phyloP scores from a whole-genome alignment of 64 coral and sea anemone species.

The Pachyseris speciosa region DNA sequence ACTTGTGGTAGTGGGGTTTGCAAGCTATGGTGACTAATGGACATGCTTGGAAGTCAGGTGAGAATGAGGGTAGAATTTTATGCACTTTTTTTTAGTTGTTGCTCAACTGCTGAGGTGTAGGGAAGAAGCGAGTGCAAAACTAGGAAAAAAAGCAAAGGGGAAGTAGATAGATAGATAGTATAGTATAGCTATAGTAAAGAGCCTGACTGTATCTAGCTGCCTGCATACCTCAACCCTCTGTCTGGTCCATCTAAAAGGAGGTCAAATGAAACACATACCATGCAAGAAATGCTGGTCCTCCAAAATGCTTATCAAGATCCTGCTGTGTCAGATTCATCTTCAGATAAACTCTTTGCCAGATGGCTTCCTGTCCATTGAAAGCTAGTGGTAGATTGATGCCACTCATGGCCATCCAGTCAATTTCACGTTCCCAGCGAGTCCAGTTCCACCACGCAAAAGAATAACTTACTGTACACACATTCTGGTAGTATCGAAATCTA shows the following conservation, averaged over 20 bases:
- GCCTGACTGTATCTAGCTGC: too few relatives aligned
- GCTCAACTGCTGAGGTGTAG: too few relatives aligned
- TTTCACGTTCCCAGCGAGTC: constrained; percentile 94
- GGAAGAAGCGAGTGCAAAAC: too few relatives aligned
- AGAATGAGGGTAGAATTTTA: too few relatives aligned
- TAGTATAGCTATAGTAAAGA: too few relatives aligned
- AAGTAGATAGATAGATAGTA: too few relatives aligned
- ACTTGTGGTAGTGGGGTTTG: too few relatives aligned
- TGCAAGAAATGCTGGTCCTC: constrained; percentile 92
- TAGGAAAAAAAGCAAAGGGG: too few relatives aligned
- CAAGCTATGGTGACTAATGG: too few relatives aligned
- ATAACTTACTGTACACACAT: constrained; percentile 96
- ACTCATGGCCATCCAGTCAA: constrained; percentile 98
- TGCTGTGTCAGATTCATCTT: constrained; percentile 81
- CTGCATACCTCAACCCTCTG: not conserved
- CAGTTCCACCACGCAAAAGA: constrained; percentile 99
- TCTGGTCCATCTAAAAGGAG: not conserved
- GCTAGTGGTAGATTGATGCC: constrained; percentile 96
- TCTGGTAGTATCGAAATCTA: constrained; percentile 97
- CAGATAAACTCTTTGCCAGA: constrained; percentile 93
- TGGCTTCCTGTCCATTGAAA: constrained; percentile 94
- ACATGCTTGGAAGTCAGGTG: too few relatives aligned
- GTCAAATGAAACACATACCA: constrained; percentile 43
- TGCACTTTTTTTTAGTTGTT: too few relatives aligned
- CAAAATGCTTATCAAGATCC: constrained; percentile 91